These are phyloP conservation scores for Suillia variegata DNA, from an alignment of 2,888 invertebrate genomes.

Conservation along the genomic window DNA sequence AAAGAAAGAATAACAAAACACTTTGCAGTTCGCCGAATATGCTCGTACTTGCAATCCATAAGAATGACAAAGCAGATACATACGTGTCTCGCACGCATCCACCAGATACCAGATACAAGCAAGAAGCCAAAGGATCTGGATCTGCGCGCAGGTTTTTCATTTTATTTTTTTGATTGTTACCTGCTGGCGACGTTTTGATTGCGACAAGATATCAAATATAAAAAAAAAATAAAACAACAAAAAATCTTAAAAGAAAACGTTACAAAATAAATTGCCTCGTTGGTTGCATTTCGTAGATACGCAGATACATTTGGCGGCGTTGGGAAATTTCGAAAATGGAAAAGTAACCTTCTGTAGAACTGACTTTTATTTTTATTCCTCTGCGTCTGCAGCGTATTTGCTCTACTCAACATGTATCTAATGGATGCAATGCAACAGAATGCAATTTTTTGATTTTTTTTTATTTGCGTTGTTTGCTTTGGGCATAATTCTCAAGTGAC, in stretches of 20 bases:
- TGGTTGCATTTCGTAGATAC: neutral
- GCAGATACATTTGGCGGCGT: neutral
- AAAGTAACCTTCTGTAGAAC: neutral
- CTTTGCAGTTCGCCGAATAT: too few relatives aligned
- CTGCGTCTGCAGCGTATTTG: neutral
- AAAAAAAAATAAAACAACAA: neutral
- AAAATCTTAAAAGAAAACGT: neutral
- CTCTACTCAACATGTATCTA: too few relatives aligned
- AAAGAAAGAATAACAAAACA: neutral
- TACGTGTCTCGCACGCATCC: neutral
- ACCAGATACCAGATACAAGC: neutral
- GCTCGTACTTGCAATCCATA: neutral
- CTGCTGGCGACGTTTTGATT: conserved; percentile 10
- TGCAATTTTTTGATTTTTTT: conserved; percentile 24
- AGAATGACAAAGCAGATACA: neutral
- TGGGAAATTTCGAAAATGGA: neutral
- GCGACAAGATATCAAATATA: conserved; percentile 2
- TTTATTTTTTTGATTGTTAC: conserved; percentile 1
- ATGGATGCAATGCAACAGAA: conserved; percentile 17
- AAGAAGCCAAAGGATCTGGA: neutral
- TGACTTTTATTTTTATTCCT: neutral
- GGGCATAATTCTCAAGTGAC: conserved; percentile 15
- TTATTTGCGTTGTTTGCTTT: neutral
- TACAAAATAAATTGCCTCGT: neutral
- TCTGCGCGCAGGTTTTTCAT: neutral